phyloP scores from a whole-genome alignment of 2,113 vertebrate genomes.

The Nothoprocta pentlandii region DNA sequence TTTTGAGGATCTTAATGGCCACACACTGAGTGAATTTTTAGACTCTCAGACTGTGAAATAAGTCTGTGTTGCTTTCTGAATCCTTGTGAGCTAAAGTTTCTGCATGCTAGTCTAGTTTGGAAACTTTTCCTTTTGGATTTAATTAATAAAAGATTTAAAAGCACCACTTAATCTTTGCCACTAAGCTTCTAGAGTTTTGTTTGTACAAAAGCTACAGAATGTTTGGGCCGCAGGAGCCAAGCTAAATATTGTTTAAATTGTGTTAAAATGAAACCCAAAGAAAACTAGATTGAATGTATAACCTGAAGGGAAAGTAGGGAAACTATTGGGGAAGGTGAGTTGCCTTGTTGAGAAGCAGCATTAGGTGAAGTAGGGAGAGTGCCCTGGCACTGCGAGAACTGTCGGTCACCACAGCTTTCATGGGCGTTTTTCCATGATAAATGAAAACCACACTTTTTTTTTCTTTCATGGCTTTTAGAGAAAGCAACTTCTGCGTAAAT shows the following conservation, averaged over 20 bases:
- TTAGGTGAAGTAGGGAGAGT: background rate
- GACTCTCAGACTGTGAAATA: background rate
- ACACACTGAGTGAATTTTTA: background rate
- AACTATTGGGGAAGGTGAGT: background rate
- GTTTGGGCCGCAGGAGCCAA: conserved; percentile 40
- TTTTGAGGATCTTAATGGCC: background rate
- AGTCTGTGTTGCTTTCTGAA: background rate
- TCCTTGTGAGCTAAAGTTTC: conserved; percentile 13
- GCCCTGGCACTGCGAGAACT: background rate
- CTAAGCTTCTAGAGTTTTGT: conserved; percentile 10
- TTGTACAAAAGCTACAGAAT: conserved; percentile 47
- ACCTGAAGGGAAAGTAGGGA: background rate
- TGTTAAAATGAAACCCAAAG: conserved; percentile 35
- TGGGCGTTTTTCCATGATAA: background rate
- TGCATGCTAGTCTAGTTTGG: background rate
- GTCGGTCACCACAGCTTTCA: background rate
- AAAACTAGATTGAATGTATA: background rate
- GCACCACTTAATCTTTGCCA: conserved; percentile 39
- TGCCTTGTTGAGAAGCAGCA: background rate
- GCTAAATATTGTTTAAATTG: conserved; percentile 58
- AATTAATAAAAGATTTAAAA: conserved; percentile 35
- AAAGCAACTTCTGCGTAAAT: background rate
- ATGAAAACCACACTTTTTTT: background rate
- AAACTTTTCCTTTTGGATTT: background rate
- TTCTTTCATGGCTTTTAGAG: background rate